Evolutionary conservation across 2,113 vertebrate genomes (phyloP).

Genomic region (Epinephelus cyanopodus): DNA sequence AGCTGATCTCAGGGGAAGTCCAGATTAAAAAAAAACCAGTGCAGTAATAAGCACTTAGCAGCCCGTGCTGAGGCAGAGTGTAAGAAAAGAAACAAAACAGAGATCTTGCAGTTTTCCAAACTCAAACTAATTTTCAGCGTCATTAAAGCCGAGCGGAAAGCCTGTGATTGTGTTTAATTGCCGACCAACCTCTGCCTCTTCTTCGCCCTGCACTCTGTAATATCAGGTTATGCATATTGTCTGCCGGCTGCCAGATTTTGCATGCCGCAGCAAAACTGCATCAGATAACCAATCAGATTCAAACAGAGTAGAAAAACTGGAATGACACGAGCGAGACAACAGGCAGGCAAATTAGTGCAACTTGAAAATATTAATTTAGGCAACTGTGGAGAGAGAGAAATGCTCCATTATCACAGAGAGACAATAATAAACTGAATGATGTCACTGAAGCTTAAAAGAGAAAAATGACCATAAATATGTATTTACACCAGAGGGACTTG

Average conservation of each 20-base stretch:
- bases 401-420: too few species aligned
- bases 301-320: conserved; percentile 60
- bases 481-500: neutral
- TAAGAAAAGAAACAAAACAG: neutral
- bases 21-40: neutral
- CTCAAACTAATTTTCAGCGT: conserved; percentile 9
- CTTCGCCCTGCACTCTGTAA: neutral
- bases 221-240: conserved; percentile 11
- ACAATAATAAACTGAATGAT: too few species aligned
- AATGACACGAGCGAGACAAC: conserved; percentile 14
- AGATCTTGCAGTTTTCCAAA: neutral
- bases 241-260: conserved; percentile 18
- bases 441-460: neutral
- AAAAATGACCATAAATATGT: neutral
- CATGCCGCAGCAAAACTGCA: conserved; percentile 37
- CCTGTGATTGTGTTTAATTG: neutral
- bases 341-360: neutral
- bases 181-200: neutral
- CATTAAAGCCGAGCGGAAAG: neutral
- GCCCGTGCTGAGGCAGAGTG: too few species aligned
- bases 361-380: neutral
- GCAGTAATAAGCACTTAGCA: neutral
- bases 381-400: neutral
- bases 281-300: conserved; percentile 49
- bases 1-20: conserved; percentile 1